Evolutionary conservation across 2,888 invertebrate species (phyloP).

Genomic region (Halictus ligatus): DNA sequence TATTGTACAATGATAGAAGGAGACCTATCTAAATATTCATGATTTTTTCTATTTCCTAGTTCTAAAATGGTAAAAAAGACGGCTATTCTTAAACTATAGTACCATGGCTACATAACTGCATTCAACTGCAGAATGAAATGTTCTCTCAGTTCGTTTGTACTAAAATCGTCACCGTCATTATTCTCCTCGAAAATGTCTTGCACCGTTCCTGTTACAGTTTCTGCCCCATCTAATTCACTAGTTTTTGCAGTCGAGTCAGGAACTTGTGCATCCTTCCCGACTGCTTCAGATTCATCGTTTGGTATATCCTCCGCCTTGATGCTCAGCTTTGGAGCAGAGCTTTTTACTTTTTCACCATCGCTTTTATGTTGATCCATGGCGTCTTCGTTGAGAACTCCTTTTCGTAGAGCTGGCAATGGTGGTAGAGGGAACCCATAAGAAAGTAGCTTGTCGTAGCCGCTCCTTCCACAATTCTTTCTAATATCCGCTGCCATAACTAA

Average conservation of each 20-base stretch:
- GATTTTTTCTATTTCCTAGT: constrained; percentile 40
- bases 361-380: constrained; percentile 48
- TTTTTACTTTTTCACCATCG: constrained; percentile 10
- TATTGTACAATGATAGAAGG: constrained; percentile 58
- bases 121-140: constrained; percentile 73
- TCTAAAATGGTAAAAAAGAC: constrained; percentile 53
- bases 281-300: constrained; percentile 32
- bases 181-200: constrained; percentile 82
- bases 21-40: constrained; percentile 34
- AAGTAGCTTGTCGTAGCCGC: constrained; percentile 75
- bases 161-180: constrained; percentile 77
- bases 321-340: constrained; percentile 11
- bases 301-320: constrained; percentile 20
- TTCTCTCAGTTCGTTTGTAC: constrained; percentile 74
- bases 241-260: constrained; percentile 22
- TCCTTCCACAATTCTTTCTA: constrained; percentile 71
- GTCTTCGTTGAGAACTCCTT: constrained; percentile 51
- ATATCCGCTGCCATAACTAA: constrained; percentile 73
- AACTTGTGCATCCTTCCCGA: constrained; percentile 32
- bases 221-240: constrained; percentile 52
- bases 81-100: constrained; percentile 35
- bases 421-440: constrained; percentile 77
- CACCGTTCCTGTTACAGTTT: constrained; percentile 78
- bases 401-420: constrained; percentile 64
- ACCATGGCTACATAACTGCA: constrained; percentile 66